phyloP scores from a whole-genome alignment of 1,140 invertebrate genomes.

The Pentalonia nigronervosa region DNA sequence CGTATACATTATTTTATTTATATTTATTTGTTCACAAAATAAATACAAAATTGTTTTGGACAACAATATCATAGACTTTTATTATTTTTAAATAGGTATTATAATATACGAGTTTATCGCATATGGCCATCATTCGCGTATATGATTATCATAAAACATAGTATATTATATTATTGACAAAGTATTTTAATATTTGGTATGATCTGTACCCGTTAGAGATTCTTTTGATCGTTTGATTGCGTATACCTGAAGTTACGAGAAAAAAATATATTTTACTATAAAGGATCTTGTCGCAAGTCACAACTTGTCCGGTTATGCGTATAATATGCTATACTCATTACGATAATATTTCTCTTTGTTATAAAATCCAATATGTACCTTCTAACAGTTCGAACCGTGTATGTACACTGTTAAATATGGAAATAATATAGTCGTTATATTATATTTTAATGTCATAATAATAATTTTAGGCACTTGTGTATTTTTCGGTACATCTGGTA shows the following conservation, averaged over 20 bases:
- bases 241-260: too few relatives aligned
- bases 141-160: not conserved
- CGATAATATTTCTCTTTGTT: not conserved
- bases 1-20: not conserved
- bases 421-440: not conserved
- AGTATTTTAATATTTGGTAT: too few relatives aligned
- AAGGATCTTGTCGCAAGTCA: too few relatives aligned
- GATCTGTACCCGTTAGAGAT: too few relatives aligned
- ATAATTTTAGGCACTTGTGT: not conserved
- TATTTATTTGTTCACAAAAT: not conserved
- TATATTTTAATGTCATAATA: not conserved
- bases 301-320: too few relatives aligned
- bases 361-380: not conserved
- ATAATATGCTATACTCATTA: too few relatives aligned
- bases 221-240: too few relatives aligned
- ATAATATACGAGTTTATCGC: not conserved
- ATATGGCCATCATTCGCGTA: not conserved
- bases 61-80: not conserved
- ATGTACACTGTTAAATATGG: not conserved
- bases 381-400: not conserved
- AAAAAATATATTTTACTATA: too few relatives aligned
- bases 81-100: not conserved
- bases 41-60: not conserved
- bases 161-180: not conserved
- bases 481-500: not conserved